Evolutionary conservation across 2,888 invertebrate genomes (phyloP).

Genomic region (Chelonus formosanus): DNA sequence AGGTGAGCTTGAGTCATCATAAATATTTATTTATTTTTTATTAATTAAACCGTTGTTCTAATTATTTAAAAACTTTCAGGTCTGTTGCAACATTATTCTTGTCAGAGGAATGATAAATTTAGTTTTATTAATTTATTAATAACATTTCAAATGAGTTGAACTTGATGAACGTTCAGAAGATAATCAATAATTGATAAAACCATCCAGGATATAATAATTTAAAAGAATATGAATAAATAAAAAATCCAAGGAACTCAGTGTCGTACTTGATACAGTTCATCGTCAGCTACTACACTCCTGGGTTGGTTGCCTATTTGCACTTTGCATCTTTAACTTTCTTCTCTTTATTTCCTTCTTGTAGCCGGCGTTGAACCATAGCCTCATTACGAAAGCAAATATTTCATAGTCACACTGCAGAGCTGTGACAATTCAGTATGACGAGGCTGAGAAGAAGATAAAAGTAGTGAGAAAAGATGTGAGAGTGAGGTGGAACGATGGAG

Average conservation of each 20-base stretch:
- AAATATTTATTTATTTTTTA: neutral
- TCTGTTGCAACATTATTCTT: too few relatives aligned
- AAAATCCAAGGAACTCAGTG: too few relatives aligned
- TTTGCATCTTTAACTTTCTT: conserved; percentile 49
- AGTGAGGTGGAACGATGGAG: conserved; percentile 10
- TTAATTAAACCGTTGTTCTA: neutral
- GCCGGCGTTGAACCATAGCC: conserved; percentile 51
- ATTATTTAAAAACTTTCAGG: too few relatives aligned
- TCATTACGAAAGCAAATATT: conserved; percentile 66
- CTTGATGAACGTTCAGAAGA: too few relatives aligned
- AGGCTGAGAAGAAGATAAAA: conserved; percentile 44
- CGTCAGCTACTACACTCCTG: conserved; percentile 9
- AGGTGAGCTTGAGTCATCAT: too few relatives aligned
- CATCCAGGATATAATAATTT: too few relatives aligned
- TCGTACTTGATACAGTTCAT: neutral
- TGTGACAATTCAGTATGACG: conserved; percentile 45
- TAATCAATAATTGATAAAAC: too few relatives aligned
- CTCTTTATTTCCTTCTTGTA: conserved; percentile 15
- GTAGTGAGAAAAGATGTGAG: conserved; percentile 36
- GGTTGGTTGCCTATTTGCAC: conserved; percentile 57
- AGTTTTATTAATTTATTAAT: too few relatives aligned
- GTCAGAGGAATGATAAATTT: too few relatives aligned
- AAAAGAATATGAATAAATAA: too few relatives aligned
- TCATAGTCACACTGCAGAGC: conserved; percentile 58
- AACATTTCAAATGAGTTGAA: too few relatives aligned